phyloP scores from a whole-genome alignment of 2,797 vertebrate genomes.

The Sebastes jordani region DNA sequence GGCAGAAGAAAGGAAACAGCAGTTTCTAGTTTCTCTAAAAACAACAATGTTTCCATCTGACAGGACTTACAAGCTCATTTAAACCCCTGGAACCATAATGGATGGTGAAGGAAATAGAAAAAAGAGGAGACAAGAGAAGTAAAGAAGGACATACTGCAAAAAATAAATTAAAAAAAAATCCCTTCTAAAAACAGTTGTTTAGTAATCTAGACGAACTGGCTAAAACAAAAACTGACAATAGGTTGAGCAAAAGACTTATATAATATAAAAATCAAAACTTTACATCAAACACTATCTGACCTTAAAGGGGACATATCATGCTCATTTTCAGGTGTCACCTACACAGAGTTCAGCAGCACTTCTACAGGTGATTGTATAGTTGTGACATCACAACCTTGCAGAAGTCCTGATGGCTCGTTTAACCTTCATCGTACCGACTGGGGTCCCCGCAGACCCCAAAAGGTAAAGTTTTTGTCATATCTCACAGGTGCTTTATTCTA shows the following conservation, averaged over 20 bases:
- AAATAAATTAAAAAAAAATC: neutral
- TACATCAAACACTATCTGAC: neutral
- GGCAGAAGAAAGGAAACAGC: conserved; percentile 34
- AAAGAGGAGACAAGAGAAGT: neutral
- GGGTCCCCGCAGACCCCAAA: fast-evolving
- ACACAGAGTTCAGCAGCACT: no score
- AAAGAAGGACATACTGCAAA: neutral
- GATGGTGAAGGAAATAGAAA: neutral
- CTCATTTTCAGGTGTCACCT: neutral
- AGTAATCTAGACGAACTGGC: neutral
- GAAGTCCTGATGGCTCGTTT: no score
- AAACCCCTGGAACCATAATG: conserved; percentile 12
- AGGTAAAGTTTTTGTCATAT: no score
- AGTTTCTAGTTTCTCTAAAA: conserved; percentile 42
- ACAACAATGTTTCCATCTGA: conserved; percentile 33
- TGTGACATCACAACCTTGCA: no score
- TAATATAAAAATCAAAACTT: neutral
- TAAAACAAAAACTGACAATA: neutral
- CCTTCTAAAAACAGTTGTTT: neutral
- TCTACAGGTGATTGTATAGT: no score
- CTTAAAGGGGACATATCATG: neutral
- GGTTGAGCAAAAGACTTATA: neutral
- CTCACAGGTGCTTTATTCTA: no score
- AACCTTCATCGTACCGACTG: no score
- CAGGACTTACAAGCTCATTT: conserved; percentile 21